A percentile compares a stretch with the other conserved stretches of the same genome.
Evolutionary conservation across 2,888 invertebrate species (phyloP).

Genomic region (Aromia moschata): DNA sequence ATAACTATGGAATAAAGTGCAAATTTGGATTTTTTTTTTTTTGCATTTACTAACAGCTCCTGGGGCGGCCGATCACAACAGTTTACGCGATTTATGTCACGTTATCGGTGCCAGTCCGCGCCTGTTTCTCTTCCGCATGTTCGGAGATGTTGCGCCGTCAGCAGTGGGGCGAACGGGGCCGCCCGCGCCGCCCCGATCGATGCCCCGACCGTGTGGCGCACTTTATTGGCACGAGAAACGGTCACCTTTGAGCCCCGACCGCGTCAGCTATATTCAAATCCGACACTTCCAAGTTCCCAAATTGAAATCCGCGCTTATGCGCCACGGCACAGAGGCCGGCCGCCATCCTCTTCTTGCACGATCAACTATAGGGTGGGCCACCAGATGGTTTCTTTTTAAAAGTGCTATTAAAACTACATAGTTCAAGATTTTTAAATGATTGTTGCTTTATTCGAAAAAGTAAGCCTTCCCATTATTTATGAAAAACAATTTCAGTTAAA

Average conservation of each 20-base stretch:
- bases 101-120: conserved; percentile 17
- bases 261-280: conserved; percentile 51
- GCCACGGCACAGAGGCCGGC: conserved; percentile 19
- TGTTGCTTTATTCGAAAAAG: too few species aligned
- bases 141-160: conserved; percentile 34
- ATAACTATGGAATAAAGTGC: too few species aligned
- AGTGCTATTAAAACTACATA: too few species aligned
- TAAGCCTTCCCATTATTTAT: too few species aligned
- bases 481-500: too few species aligned
- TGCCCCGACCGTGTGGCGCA: conserved; percentile 33
- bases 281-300: conserved; percentile 49
- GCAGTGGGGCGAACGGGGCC: conserved; percentile 35
- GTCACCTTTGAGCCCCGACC: conserved; percentile 34
- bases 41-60: too few species aligned
- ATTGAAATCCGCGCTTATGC: conserved; percentile 50
- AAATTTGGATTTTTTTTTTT: too few species aligned
- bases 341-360: conserved; percentile 30
- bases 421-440: too few species aligned
- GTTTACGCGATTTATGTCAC: background rate
- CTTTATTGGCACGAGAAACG: conserved; percentile 47
- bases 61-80: too few species aligned
- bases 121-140: conserved; percentile 25
- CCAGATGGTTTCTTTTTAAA: too few species aligned
- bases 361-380: too few species aligned
- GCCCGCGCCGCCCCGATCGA: conserved; percentile 33